Percentiles rank a stretch among this genome's conserved stretches.
These are phyloP conservation scores for Entomobrya multifasciata DNA, from an alignment of 2,888 invertebrate species.

Conservation along the genomic window DNA sequence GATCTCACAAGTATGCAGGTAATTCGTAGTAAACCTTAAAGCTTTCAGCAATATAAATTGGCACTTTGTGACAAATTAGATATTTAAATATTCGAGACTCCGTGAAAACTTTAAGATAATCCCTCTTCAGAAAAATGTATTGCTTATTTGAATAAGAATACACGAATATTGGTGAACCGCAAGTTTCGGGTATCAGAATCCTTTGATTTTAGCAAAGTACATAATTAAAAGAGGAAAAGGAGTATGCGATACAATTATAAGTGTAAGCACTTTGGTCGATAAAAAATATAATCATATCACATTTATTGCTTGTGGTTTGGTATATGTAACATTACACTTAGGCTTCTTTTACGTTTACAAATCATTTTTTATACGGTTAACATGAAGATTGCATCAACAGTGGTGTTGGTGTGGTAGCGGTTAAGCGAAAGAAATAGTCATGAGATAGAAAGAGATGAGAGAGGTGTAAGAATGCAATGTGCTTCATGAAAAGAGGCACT, in stretches of 20 bases:
- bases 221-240: too few species aligned
- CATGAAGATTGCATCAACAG: not conserved
- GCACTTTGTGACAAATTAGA: slow-evolving; percentile 34
- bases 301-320: too few species aligned
- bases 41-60: slow-evolving; percentile 17
- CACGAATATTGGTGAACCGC: too few species aligned
- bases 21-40: too few species aligned
- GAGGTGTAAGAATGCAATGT: slow-evolving; percentile 65
- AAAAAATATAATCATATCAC: too few species aligned
- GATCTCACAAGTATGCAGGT: too few species aligned
- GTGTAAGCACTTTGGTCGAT: not conserved
- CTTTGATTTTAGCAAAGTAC: not conserved
- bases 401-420: not conserved
- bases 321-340: too few species aligned
- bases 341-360: not conserved
- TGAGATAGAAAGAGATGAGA: not conserved
- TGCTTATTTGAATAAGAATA: too few species aligned
- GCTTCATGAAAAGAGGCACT: slow-evolving; percentile 66
- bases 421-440: slow-evolving; percentile 24
- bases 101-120: too few species aligned
- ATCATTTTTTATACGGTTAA: not conserved
- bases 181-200: not conserved
- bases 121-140: not conserved
- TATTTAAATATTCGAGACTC: slow-evolving; percentile 1
- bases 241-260: not conserved